Base-by-base conservation (phyloP, 2,888 invertebrate species). In the Campoletis raptor region DNA sequence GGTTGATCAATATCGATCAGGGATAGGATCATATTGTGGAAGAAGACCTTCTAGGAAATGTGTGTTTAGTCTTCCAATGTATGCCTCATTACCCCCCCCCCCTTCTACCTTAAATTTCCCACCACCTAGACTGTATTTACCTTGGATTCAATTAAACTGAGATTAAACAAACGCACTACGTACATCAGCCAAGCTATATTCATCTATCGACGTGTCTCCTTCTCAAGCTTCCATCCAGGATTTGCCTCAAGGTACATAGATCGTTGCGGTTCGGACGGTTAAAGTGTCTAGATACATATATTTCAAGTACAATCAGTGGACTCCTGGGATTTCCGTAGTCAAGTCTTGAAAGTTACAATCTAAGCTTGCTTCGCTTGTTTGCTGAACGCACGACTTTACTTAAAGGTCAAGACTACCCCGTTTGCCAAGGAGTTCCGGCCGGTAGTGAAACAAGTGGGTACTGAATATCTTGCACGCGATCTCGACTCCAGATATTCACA, bases 91-190 rank as follows among this genome's bases (percentile, higher is more conserved):
- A 0, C 42, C 9, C 42, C 12, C 24, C 64, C n/a, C 24, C 21
- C 18, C 48, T n/a, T 37, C n/a, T 9, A 8, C 40, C 40, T 15
- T 10, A n/a, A 48, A 4, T 18, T 48, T 54, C 42, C 42, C 61
- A 42, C 37, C 40, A 15, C 57, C 52, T 15, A 9, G 18, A 61
- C 54, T 8, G 24, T 85, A 83, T 85, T 82, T 83, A 79, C 85
- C 54, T 64, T 70, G 79, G 83, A 85, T 79, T 82, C 82, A 85
- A 85, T 85, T 85, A 82, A 85, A 85, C 82, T 69, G 74, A 82
- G 78, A 82, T 82, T 79, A 85, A 82, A 83, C 81, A 85, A 85
- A 85, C 81, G 85, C 79, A 42, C 48, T 78, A 24, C 61, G 36
- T 81, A 80, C 70, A 76, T 69, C 36, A 42, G 42, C 7, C 15